Evolutionary conservation across 2,888 invertebrate species (phyloP), one percentile per base, ranked within the genome.

Genomic region (Boloria selene): DNA sequence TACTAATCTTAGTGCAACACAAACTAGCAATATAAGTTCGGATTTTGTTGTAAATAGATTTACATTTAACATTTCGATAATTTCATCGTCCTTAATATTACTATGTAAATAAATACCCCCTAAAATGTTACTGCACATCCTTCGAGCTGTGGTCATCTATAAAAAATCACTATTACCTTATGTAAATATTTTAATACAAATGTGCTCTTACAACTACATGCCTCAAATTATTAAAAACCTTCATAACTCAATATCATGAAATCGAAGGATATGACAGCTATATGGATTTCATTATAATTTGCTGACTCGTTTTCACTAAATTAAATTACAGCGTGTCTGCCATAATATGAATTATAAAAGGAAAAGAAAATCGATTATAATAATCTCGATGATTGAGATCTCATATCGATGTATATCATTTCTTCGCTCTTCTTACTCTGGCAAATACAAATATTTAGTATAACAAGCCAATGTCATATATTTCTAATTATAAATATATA

Each of bases 41-140:
- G n/a, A 17, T 56, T 64, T 17, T 18, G 54, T 49, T 31, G 52
- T 64, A 60, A 55, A 60, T 54, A 59, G 44, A 64, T 65, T 78
- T 75, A 75, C 73, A 75, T 78, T 76, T 50, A 42, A 50, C 31
- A 38, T 14, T 47, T 53, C 22, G n/a, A 49, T n/a, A 14, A 14
- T 45, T 56, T 45, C 38, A 58, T 45, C 45, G 55, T 44, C 13
- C 54, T 53, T 65, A 61, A 65, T 69, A 76, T 77, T 71, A 78
- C 80, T 83, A 84, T 31, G 83, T 85, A 86, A 86, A 85, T 85
- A 85, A 79, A 78, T 74, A 79, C 79, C 81, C 68, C 67, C 72
- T 55, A 50, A 38, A 38, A 60, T 44, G 59, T 58, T 50, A 54
- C 64, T 69, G 72, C 72, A 68, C 53, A 67, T 70, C 67, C 65